Evolutionary conservation across 2,113 vertebrate genomes (phyloP).

Genomic region (Chrysochloris asiatica): DNA sequence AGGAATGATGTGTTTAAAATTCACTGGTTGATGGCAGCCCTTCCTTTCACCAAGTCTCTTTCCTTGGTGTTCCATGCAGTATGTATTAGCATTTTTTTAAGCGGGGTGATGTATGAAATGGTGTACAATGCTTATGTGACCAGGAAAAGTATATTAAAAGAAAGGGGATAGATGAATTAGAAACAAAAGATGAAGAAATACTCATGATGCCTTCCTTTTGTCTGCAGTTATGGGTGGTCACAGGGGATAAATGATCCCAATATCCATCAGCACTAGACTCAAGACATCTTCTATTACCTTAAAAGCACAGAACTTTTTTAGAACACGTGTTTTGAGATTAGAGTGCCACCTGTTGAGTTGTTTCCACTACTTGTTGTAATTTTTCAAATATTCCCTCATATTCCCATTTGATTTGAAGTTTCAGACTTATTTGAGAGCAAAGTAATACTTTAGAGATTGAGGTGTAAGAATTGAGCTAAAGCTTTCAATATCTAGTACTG

Average conservation of each 20-base stretch:
- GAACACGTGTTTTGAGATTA: not conserved
- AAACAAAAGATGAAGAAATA: not conserved
- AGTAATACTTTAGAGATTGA: not conserved
- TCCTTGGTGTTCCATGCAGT: slow-evolving; percentile 92
- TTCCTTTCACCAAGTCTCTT: slow-evolving; percentile 93
- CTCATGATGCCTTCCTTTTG: not conserved
- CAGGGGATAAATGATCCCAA: fast-evolving
- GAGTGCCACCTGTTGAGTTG: not conserved
- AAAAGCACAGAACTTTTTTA: not conserved
- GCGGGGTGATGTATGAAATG: not conserved
- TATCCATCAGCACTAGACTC: fast-evolving
- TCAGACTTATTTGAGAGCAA: not conserved
- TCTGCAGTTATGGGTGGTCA: fast-evolving
- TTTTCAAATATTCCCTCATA: not conserved
- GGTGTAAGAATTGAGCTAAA: not conserved
- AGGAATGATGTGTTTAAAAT: slow-evolving; percentile 93
- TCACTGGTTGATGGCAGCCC: slow-evolving; percentile 93
- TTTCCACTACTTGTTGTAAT: not conserved
- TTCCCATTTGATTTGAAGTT: not conserved
- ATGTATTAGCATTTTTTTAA: slow-evolving; percentile 53
- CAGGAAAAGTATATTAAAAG: not conserved
- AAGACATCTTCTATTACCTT: fast-evolving
- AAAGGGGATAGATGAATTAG: not conserved
- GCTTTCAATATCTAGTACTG: not conserved
- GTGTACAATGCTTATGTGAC: fast-evolving